A percentile compares a stretch with the other conserved stretches of the same genome.
Evolutionary conservation across 2,888 invertebrate species (phyloP).

Genomic region (Hyposoter didymator): DNA sequence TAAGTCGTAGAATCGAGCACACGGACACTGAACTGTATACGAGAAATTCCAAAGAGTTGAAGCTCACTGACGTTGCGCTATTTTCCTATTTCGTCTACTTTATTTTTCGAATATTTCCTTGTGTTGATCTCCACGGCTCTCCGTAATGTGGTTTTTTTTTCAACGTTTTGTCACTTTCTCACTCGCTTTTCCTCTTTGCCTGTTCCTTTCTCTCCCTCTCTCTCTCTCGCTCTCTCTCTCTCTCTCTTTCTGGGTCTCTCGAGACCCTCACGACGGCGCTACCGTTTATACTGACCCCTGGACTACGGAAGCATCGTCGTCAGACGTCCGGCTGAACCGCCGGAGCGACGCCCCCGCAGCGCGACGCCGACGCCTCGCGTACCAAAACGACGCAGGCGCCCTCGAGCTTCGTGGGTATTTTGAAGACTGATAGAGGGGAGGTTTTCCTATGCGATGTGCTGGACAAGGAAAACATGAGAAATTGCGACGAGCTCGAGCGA

Average conservation of each 20-base stretch:
- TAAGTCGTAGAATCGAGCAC: background rate
- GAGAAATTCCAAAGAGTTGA: background rate
- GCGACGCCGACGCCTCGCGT: conserved; percentile 79
- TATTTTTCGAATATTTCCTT: background rate
- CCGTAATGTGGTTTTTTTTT: background rate
- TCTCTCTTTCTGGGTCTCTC: conserved; percentile 44
- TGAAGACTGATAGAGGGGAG: conserved; percentile 6
- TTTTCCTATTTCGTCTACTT: background rate
- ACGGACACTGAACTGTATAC: conserved; percentile 21
- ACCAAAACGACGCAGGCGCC: conserved; percentile 71
- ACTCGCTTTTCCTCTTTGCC: conserved; percentile 4
- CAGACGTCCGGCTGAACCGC: conserved; percentile 77
- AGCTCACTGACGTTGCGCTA: conserved; percentile 17
- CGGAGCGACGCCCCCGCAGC: conserved; percentile 81
- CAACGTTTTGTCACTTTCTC: background rate
- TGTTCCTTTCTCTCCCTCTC: conserved; percentile 8
- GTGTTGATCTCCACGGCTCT: background rate
- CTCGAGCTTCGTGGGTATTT: conserved; percentile 2
- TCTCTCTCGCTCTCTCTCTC: conserved; percentile 15
- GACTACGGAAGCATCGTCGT: conserved; percentile 71
- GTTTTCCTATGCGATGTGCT: conserved; percentile 4
- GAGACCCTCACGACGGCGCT: conserved; percentile 77
- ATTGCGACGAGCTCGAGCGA: background rate
- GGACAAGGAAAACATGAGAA: conserved; percentile 41
- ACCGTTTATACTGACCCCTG: conserved; percentile 79